Evolutionary conservation across 1,140 invertebrate genomes (phyloP).

Genomic region (Belonocnema kinseyi): DNA sequence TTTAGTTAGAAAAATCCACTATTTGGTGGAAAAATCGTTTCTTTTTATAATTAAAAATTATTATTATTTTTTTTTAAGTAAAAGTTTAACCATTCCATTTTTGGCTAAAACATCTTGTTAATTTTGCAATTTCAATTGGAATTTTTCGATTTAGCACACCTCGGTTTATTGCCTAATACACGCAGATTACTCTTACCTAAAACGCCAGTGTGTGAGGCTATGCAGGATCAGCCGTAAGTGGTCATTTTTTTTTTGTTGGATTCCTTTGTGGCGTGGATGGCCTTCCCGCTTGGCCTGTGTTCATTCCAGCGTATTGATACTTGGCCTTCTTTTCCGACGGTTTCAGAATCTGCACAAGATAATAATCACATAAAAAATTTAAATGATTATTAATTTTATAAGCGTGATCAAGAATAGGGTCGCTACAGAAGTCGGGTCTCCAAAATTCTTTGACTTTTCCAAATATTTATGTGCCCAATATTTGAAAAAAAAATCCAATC

Average conservation of each 20-base stretch:
- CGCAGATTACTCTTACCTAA: slow-evolving; percentile 45
- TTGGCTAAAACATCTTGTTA: too few relatives aligned
- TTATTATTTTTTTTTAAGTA: too few relatives aligned
- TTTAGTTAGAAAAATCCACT: too few relatives aligned
- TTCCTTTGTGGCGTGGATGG: slow-evolving; percentile 93
- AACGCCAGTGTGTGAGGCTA: slow-evolving; percentile 69
- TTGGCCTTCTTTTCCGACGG: slow-evolving; percentile 99
- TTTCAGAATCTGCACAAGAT: slow-evolving; percentile 91
- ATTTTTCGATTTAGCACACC: not conserved
- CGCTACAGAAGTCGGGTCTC: too few relatives aligned
- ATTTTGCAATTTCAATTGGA: not conserved
- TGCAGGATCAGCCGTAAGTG: slow-evolving; percentile 65
- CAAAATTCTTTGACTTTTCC: too few relatives aligned
- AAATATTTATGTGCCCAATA: too few relatives aligned
- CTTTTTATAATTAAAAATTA: too few relatives aligned
- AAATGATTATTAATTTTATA: too few relatives aligned
- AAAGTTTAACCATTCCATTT: too few relatives aligned
- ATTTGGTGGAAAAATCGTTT: too few relatives aligned
- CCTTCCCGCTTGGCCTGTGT: slow-evolving; percentile 80
- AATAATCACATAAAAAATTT: not conserved
- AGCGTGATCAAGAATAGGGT: too few relatives aligned
- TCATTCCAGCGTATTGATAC: slow-evolving; percentile 94
- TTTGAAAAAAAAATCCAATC: too few relatives aligned
- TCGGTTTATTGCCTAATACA: not conserved
- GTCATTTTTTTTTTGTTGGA: slow-evolving; percentile 88